phyloP scores from a whole-genome alignment of 2,888 invertebrate genomes.

The Ornithoptera alexandrae region DNA sequence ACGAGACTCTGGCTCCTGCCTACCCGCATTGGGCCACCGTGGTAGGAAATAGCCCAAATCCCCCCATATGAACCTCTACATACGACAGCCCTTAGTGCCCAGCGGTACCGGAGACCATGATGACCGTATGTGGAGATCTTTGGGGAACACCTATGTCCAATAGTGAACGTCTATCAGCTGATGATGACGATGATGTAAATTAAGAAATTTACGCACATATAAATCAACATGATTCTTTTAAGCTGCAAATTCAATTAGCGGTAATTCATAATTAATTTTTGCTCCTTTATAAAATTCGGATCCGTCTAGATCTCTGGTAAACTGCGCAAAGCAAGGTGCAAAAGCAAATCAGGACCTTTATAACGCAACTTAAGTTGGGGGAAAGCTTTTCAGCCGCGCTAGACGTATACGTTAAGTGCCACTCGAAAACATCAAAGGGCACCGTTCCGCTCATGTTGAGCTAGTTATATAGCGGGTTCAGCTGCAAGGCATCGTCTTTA shows the following conservation, averaged over 20 bases:
- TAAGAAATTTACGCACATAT: neutral
- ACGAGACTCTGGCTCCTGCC: too few relatives aligned
- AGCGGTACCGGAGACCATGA: too few relatives aligned
- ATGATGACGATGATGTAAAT: too few relatives aligned
- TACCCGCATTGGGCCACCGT: too few relatives aligned
- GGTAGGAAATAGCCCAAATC: too few relatives aligned
- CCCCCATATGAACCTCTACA: too few relatives aligned
- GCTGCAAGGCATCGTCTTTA: slow-evolving; percentile 29
- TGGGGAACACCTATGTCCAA: too few relatives aligned
- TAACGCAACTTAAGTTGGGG: slow-evolving; percentile 61
- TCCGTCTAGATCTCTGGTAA: slow-evolving; percentile 21
- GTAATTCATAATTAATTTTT: slow-evolving; percentile 23
- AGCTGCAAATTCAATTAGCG: slow-evolving; percentile 21
- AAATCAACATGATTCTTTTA: too few relatives aligned
- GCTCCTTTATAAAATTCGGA: slow-evolving; percentile 15
- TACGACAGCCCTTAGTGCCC: too few relatives aligned
- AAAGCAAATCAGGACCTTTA: slow-evolving; percentile 70
- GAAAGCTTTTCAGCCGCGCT: slow-evolving; percentile 55
- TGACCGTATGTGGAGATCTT: too few relatives aligned
- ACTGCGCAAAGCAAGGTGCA: slow-evolving; percentile 50
- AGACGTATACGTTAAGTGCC: slow-evolving; percentile 62
- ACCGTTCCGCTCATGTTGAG: slow-evolving; percentile 34
- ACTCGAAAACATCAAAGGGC: slow-evolving; percentile 68
- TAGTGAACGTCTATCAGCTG: too few relatives aligned
- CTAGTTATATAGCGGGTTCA: slow-evolving; percentile 29